Evolutionary conservation across 1,140 invertebrate genomes (phyloP).

Genomic region (Tribolium castaneum): DNA sequence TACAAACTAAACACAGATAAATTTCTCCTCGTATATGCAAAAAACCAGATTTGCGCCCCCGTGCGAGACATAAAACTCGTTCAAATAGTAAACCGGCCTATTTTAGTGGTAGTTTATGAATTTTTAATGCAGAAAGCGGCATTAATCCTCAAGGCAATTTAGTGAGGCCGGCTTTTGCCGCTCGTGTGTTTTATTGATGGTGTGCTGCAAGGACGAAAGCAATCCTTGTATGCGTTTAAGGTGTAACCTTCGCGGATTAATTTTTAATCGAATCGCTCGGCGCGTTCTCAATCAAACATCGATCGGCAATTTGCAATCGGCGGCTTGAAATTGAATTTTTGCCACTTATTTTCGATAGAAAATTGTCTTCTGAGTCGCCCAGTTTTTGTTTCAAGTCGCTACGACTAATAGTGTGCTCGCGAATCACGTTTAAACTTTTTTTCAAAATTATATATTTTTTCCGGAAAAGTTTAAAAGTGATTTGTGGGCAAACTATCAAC

Average conservation of each 20-base stretch:
- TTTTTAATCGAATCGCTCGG: slow-evolving; percentile 2
- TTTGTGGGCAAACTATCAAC: no score
- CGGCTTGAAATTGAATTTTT: neutral
- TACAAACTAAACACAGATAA: no score
- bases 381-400: neutral
- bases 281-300: neutral
- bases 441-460: no score
- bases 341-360: no score
- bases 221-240: slow-evolving; percentile 29
- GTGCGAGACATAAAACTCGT: slow-evolving; percentile 8
- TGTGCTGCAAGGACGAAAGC: slow-evolving; percentile 26
- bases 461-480: no score
- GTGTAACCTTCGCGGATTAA: slow-evolving; percentile 30
- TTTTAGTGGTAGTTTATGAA: slow-evolving; percentile 33
- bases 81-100: neutral
- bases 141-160: slow-evolving; percentile 40
- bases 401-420: neutral
- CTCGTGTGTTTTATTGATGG: slow-evolving; percentile 25
- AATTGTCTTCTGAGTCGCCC: neutral
- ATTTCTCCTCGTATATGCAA: neutral
- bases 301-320: neutral
- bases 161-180: slow-evolving; percentile 7
- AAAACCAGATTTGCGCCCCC: neutral
- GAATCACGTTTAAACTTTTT: neutral
- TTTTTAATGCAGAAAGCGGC: slow-evolving; percentile 14